A percentile compares a stretch with the other conserved stretches of the same genome.
phyloP scores from a whole-genome alignment of 2,113 vertebrate genomes.

The Neodontobutis hainanensis region DNA sequence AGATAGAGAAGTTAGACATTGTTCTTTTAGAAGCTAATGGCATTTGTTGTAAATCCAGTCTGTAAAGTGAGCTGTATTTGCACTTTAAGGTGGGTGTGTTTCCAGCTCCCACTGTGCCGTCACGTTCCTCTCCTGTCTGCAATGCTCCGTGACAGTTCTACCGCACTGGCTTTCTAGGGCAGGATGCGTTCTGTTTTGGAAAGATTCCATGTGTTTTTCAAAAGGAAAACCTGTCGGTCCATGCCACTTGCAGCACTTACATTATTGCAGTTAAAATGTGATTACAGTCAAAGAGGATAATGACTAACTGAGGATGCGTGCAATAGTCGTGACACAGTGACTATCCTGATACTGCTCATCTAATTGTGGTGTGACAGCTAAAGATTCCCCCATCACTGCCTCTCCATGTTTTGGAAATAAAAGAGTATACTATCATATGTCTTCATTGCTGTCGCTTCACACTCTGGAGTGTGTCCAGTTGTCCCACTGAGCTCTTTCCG shows the following conservation, averaged over 20 bases:
- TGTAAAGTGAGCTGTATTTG: constrained; percentile 10
- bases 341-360: constrained; percentile 14
- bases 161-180: constrained; percentile 70
- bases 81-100: constrained; percentile 48
- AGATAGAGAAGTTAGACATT: background rate
- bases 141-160: constrained; percentile 70
- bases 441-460: constrained; percentile 2
- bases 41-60: background rate
- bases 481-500: constrained; percentile 65
- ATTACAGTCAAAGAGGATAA: background rate
- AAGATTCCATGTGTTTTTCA: constrained; percentile 59
- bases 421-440: constrained; percentile 10
- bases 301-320: background rate
- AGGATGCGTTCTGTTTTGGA: constrained; percentile 51
- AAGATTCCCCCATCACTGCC: background rate
- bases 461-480: constrained; percentile 57
- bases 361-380: constrained; percentile 12
- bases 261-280: constrained; percentile 56
- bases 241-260: constrained; percentile 52
- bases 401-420: constrained; percentile 21
- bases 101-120: constrained; percentile 40
- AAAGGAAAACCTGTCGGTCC: constrained; percentile 39
- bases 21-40: background rate
- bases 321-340: background rate
- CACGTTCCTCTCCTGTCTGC: constrained; percentile 60